Base-by-base conservation (phyloP, 2,113 vertebrate species). In the Bubo blakistoni region DNA sequence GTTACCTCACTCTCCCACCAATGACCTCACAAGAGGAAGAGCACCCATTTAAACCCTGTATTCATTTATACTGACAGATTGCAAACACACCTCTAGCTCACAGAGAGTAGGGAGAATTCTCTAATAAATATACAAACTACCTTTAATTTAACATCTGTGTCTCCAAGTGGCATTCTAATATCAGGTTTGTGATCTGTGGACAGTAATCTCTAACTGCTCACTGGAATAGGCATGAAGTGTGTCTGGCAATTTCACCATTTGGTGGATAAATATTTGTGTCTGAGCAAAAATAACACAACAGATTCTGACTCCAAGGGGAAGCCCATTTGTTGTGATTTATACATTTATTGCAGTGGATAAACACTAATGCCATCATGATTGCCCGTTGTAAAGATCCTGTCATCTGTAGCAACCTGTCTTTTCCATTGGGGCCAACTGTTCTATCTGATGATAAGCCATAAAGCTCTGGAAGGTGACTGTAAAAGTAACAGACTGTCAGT, bases 241-340 rank as follows among this genome's bases (percentile, higher is more conserved):
- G 24, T 12, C 79, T 86, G 84, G 74, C 85, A 74, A n/a, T 66
- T 77, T 66, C 92, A 85, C 71, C 61, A 14, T n/a, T 91, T 72
- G 91, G 80, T 85, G 55, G 54, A 78, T 65, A 78, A 96, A 92
- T 52, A 57, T 76, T 94, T 69, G 89, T 44, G 93, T 30, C 89
- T 80, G 73, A 91, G 82, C 90, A 97, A 77, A 78, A 95, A 95
- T 61, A 87, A 81, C 55, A 58, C 84, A 85, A 92, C 87, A 95
- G 92, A 81, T 57, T 91, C 94, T 7, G 4, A 72, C 91, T 95
- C 81, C 21, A 92, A 94, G 82, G 94, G 93, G 74, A 94, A 94
- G 82, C 95, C 84, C 92, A 46, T 97, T 97, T 85, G 70, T 85
- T 90, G 71, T 96, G 96, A 97, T 97, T 97, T 96, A 97, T 96